Conservation (phyloP, 2,888 invertebrate species). For the Dynastes maya region DNA sequence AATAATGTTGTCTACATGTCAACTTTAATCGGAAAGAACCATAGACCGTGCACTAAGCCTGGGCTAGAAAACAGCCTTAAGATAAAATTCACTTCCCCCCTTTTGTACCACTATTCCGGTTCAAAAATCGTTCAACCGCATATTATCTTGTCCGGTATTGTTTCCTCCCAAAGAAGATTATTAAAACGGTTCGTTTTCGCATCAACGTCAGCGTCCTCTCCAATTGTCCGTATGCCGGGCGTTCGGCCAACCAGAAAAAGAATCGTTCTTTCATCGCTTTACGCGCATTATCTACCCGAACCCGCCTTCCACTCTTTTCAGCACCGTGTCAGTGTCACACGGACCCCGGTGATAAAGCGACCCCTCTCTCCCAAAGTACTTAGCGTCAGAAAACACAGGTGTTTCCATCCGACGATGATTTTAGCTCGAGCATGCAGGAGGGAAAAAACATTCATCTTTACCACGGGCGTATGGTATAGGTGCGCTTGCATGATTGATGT, state of each 20-base stretch:
- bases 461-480: conserved; percentile 25
- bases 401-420: conserved; percentile 50
- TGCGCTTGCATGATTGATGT: conserved; percentile 55
- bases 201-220: conserved; percentile 15
- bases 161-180: conserved; percentile 60
- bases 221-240: conserved; percentile 17
- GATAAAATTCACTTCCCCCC: too few relatives aligned
- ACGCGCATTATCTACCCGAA: conserved; percentile 17
- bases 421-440: conserved; percentile 37
- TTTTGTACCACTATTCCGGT: neutral
- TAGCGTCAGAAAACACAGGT: conserved; percentile 57
- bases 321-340: conserved; percentile 23
- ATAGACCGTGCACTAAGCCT: too few relatives aligned
- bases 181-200: conserved; percentile 48
- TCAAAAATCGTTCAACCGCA: conserved; percentile 58
- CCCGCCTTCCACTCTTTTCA: conserved; percentile 27
- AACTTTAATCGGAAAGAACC: too few relatives aligned
- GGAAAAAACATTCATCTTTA: conserved; percentile 54
- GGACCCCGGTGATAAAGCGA: conserved; percentile 33
- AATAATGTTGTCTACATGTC: too few relatives aligned
- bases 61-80: too few relatives aligned
- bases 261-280: conserved; percentile 29
- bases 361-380: conserved; percentile 49
- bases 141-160: conserved; percentile 61
- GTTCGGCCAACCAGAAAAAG: conserved; percentile 15